Evolutionary conservation across 1,140 invertebrate genomes (phyloP).

Genomic region (Zeugodacus cucurbitae): DNA sequence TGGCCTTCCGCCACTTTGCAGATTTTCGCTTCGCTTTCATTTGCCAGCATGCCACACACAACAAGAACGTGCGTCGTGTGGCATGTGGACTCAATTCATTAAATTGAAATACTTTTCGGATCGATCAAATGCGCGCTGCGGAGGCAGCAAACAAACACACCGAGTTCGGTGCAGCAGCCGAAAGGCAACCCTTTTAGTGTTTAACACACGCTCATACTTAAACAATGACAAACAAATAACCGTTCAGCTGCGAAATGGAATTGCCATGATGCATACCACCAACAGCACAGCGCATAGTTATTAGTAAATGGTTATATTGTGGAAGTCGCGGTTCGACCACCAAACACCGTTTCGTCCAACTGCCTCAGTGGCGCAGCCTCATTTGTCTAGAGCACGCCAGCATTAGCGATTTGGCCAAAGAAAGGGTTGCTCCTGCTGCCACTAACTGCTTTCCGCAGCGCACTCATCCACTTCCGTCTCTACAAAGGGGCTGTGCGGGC

Average conservation of each 20-base stretch:
- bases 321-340: slow-evolving; percentile 3
- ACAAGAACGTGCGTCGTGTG: slow-evolving; percentile 24
- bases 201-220: not conserved
- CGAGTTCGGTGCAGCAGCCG: not conserved
- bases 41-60: slow-evolving; percentile 21
- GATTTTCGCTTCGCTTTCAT: slow-evolving; percentile 1
- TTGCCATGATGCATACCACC: not conserved
- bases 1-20: not conserved
- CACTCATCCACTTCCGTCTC: not conserved
- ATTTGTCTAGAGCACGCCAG: not conserved
- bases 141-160: not conserved
- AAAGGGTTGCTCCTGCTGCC: not conserved
- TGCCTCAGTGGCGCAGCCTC: not conserved
- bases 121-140: slow-evolving; percentile 15
- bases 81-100: slow-evolving; percentile 42
- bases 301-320: slow-evolving; percentile 9
- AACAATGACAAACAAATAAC: slow-evolving; percentile 31
- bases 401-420: not conserved
- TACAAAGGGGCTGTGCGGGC: not conserved
- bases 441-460: not conserved
- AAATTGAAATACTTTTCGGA: slow-evolving; percentile 40
- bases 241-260: not conserved
- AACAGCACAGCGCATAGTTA: not conserved
- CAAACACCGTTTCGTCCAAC: not conserved
- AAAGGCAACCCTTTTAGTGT: not conserved